Evolutionary conservation across 2,888 invertebrate genomes (phyloP), one percentile per base, ranked within the genome.

Genomic region (Chymomyza fuscimana): DNA sequence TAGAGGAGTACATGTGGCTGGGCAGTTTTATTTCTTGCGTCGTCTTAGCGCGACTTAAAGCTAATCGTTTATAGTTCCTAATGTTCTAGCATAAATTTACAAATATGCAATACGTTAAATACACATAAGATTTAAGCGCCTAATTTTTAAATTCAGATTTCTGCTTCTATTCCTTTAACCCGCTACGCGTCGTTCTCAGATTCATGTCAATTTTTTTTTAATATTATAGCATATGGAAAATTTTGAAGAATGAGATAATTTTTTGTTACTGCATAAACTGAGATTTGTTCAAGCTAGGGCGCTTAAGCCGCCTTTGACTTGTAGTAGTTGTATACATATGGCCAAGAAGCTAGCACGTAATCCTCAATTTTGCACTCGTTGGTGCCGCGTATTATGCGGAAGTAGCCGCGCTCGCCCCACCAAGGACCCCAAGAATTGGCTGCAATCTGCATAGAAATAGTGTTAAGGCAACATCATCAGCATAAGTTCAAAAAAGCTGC

Each of bases 331-430:
- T 89, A 91, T 19, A 92, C 90, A 81, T 90, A 86, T 56, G 92
- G 92, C 94, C 96, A 96, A 9, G 95, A 95, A 10, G 95, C 96
- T 62, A 98, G 93, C 5, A 98, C 96, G 91, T 96, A 98, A 2
- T 95, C 94, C 90, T 99, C 98, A 88, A 99, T 98, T 79, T 95
- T 95, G 87, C 97, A 96, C 90, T 98, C 98, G 92, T 98, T 96
- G 66, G 90, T 92, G 56, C 98, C 98, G 69, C 96, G 94, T 5
- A 94, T 92, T 83, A 99, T 98, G 72, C 95, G 94, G 94, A 99
- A 98, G 90, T 95, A 96, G 0, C 99, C 99, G 74, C 94, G 93
- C 90, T 98, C 98, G 10, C 98, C 99, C 98, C 98, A 99, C 79
- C 94, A 93, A 0, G 92, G 88, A 9, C 99, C 98, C 99, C 99